These are phyloP conservation scores for Orgyia antiqua DNA, from an alignment of 2,888 invertebrate species.

Conservation along the genomic window DNA sequence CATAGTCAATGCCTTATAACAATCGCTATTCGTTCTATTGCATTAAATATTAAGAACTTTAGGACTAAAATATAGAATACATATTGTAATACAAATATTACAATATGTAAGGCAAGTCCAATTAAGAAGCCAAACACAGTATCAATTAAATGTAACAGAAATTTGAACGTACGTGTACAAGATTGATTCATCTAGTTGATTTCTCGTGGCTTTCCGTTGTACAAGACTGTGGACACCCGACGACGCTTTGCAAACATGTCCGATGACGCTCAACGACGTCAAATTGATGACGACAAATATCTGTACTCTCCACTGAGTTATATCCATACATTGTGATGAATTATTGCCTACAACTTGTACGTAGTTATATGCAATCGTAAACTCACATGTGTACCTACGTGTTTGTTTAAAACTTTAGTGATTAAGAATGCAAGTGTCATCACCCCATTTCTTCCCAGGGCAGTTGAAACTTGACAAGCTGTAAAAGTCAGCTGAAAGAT, in stretches of 20 bases:
- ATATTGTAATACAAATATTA: too few species aligned
- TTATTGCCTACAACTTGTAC: conserved; percentile 7
- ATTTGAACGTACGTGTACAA: conserved; percentile 39
- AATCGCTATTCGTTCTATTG: too few species aligned
- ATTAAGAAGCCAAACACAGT: conserved; percentile 52
- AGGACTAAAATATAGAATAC: too few species aligned
- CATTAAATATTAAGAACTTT: too few species aligned
- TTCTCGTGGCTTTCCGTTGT: conserved; percentile 49
- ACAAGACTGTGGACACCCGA: conserved; percentile 41
- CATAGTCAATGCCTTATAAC: too few species aligned
- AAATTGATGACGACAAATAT: conserved; percentile 55
- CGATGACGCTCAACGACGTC: conserved; percentile 38
- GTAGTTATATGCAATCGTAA: conserved; percentile 3
- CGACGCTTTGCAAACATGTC: conserved; percentile 45
- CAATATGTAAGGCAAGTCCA: conserved; percentile 39
- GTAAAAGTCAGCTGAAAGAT: too few species aligned
- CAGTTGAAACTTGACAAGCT: too few species aligned
- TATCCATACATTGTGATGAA: conserved; percentile 11
- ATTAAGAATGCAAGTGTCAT: too few species aligned
- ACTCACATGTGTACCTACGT: conserved; percentile 19
- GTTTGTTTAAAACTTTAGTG: neutral
- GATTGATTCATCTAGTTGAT: conserved; percentile 53
- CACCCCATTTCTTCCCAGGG: too few species aligned
- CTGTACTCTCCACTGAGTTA: conserved; percentile 14
- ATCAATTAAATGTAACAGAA: conserved; percentile 69